These are phyloP conservation scores for Albula goreensis DNA, from an alignment of 2,113 vertebrate species.

Conservation along the genomic window DNA sequence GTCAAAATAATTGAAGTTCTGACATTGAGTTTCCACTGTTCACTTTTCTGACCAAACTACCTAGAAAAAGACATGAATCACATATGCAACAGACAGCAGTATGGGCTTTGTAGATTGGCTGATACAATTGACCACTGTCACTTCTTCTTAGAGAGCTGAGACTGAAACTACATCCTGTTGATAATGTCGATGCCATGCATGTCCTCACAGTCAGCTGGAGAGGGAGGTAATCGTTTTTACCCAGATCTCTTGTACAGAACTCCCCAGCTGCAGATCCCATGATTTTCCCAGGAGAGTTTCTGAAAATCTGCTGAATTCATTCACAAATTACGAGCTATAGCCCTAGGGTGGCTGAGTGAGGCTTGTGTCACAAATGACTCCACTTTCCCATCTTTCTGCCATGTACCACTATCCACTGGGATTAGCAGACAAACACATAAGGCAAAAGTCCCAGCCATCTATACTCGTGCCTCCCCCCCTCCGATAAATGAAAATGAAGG, in stretches of 20 bases:
- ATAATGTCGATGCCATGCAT: not conserved
- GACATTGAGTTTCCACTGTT: too few species aligned
- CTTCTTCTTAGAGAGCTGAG: too few species aligned
- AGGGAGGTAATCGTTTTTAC: not conserved
- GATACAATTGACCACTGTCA: too few species aligned
- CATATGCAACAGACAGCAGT: too few species aligned
- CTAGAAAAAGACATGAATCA: too few species aligned
- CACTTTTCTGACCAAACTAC: too few species aligned
- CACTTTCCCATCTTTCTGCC: not conserved
- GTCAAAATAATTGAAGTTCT: too few species aligned
- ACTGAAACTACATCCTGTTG: too few species aligned
- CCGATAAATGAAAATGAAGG: not conserved
- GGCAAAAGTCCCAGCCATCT: not conserved
- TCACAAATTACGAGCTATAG: constrained; percentile 27
- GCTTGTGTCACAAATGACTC: constrained; percentile 31
- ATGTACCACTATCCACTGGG: constrained; percentile 26
- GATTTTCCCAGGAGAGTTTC: constrained; percentile 7
- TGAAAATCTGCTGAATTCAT: constrained; percentile 35
- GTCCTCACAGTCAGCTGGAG: not conserved
- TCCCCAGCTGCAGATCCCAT: not conserved
- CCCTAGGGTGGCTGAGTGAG: constrained; percentile 24
- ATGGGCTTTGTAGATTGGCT: too few species aligned
- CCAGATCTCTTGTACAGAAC: too few species aligned
- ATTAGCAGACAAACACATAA: constrained; percentile 16
- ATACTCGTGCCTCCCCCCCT: not conserved